These are phyloP conservation scores for Cephus nigrinus DNA, from an alignment of 2,888 invertebrate genomes.

Conservation along the genomic window DNA sequence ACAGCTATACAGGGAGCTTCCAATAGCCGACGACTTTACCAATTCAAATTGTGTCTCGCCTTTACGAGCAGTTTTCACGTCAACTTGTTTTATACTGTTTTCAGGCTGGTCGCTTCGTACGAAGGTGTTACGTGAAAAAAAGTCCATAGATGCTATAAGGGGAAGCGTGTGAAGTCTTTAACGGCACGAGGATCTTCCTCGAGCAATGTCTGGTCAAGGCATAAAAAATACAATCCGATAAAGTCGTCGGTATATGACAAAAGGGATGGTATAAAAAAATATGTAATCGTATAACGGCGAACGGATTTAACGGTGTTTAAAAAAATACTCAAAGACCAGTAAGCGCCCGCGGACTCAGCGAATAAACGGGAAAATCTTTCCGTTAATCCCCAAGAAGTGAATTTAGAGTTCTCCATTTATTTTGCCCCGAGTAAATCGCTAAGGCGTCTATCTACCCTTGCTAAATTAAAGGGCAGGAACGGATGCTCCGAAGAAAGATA, in stretches of 20 bases:
- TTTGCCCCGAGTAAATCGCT: conserved; percentile 27
- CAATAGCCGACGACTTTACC: conserved; percentile 43
- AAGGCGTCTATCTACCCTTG: neutral
- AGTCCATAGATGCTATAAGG: neutral
- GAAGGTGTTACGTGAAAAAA: neutral
- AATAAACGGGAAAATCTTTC: neutral
- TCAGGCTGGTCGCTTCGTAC: neutral
- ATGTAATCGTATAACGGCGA: no score
- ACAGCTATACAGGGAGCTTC: conserved; percentile 45
- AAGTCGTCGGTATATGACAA: no score
- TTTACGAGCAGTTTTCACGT: conserved; percentile 48
- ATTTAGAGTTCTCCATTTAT: conserved; percentile 31
- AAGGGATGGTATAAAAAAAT: no score
- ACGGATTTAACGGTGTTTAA: no score
- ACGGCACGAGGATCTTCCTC: neutral
- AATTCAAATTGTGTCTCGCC: conserved; percentile 50
- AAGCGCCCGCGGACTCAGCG: no score
- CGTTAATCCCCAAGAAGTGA: conserved; percentile 20
- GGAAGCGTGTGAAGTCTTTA: neutral
- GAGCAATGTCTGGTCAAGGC: no score
- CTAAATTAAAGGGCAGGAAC: conserved; percentile 15
- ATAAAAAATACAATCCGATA: no score
- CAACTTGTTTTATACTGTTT: conserved; percentile 41
- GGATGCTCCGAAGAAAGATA: conserved; percentile 13
- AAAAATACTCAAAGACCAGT: no score